A percentile compares a stretch with the other conserved stretches of the same genome.
phyloP scores from a whole-genome alignment of 1,140 invertebrate species.

The Pygmarrhopalites habei region DNA sequence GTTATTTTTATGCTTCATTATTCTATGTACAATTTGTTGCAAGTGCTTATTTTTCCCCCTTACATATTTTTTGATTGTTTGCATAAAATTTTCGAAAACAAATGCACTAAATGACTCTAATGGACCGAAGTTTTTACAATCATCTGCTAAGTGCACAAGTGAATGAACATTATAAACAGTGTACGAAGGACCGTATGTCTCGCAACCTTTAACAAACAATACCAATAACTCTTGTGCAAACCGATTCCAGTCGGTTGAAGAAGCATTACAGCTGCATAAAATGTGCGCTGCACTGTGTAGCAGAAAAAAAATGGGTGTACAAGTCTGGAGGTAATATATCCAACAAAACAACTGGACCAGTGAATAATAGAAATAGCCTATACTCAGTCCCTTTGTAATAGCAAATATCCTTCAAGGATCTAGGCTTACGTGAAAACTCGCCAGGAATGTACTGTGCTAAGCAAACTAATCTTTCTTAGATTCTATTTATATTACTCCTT shows the following conservation, averaged over 20 bases:
- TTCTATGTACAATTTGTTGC: conserved; percentile 40
- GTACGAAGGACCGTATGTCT: conserved; percentile 39
- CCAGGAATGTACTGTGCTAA: conserved; percentile 13
- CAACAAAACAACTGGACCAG: conserved; percentile 16
- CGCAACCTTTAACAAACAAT: conserved; percentile 2
- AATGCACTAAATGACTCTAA: conserved; percentile 42
- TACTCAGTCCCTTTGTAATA: conserved; percentile 34
- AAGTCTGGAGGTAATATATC: background rate
- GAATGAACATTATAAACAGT: conserved; percentile 45
- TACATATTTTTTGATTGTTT: conserved; percentile 40
- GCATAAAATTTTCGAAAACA: conserved; percentile 43
- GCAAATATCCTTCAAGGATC: conserved; percentile 25
- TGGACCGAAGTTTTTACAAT: conserved; percentile 41
- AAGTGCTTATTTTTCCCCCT: conserved; percentile 38
- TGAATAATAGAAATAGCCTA: conserved; percentile 34
- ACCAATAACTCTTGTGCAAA: conserved; percentile 13
- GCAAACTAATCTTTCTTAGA: conserved; percentile 18
- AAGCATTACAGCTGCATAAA: background rate
- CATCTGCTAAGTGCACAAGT: conserved; percentile 43
- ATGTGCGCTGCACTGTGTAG: conserved; percentile 15
- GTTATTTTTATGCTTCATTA: conserved; percentile 40
- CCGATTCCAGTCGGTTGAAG: background rate
- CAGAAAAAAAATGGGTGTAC: conserved; percentile 14
- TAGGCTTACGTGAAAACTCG: conserved; percentile 34
- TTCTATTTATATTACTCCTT: conserved; percentile 14